Evolutionary conservation across 2,113 vertebrate genomes (phyloP).

Genomic region (Nycticorax nycticorax): DNA sequence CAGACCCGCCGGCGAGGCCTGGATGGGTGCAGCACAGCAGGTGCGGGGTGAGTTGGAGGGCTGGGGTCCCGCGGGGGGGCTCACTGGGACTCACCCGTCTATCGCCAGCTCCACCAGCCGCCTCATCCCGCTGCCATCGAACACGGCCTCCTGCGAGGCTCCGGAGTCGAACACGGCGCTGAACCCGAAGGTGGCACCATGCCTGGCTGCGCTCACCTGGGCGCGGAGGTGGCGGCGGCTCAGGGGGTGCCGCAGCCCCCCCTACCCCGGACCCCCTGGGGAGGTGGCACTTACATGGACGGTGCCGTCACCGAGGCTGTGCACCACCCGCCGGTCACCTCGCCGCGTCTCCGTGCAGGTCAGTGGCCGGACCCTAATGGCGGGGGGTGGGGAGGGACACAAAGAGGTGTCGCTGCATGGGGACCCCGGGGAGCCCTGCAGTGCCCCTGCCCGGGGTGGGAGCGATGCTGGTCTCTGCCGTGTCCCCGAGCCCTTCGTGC

Average conservation of each 20-base stretch:
- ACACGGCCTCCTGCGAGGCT: conserved; percentile 73
- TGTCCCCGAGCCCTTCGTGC: fast-evolving
- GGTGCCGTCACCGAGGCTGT: conserved; percentile 67
- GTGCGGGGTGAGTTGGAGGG: fast-evolving
- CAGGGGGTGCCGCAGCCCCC: background rate
- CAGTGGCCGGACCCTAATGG: conserved; percentile 74
- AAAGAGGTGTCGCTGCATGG: background rate
- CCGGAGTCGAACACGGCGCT: conserved; percentile 65
- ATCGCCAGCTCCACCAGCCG: conserved; percentile 72
- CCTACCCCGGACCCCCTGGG: fast-evolving
- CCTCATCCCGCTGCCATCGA: conserved; percentile 71
- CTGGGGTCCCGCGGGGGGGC: fast-evolving
- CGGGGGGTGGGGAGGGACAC: background rate
- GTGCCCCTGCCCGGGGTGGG: background rate
- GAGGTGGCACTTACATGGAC: conserved; percentile 59
- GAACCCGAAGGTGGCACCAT: conserved; percentile 70
- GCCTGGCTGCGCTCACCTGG: conserved; percentile 67
- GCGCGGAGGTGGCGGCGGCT: background rate
- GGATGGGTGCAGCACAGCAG: fast-evolving
- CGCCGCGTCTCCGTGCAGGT: conserved; percentile 52
- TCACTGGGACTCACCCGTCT: conserved; percentile 25
- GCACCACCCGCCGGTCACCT: conserved; percentile 65
- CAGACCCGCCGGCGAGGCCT: background rate
- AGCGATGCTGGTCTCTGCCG: fast-evolving
- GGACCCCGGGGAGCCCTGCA: background rate